phyloP scores from a whole-genome alignment of 2,797 vertebrate species.

The Novumbra hubbsi region DNA sequence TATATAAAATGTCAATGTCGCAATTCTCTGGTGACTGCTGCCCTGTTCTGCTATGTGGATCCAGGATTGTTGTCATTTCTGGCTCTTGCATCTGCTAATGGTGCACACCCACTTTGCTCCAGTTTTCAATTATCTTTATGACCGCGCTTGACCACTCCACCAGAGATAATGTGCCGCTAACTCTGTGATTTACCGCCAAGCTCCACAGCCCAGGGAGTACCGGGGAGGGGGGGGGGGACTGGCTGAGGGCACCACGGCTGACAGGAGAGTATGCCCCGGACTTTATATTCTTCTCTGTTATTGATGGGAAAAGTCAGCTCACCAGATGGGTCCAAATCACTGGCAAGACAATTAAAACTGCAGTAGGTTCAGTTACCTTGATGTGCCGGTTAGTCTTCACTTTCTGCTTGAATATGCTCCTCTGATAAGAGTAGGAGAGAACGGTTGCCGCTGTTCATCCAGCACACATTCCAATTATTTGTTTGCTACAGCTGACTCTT shows the following conservation, averaged over 20 bases:
- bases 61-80: background rate
- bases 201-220: background rate
- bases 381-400: background rate
- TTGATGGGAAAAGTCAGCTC: background rate
- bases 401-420: background rate
- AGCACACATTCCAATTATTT: background rate
- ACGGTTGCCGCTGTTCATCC: background rate
- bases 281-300: background rate
- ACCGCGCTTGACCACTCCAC: constrained; percentile 1
- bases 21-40: background rate
- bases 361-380: background rate
- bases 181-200: constrained; percentile 4
- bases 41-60: background rate
- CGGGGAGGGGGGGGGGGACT: background rate
- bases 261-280: background rate
- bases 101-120: background rate
- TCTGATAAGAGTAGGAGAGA: background rate
- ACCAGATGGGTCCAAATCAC: background rate
- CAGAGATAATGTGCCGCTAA: constrained; percentile 2
- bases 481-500: background rate
- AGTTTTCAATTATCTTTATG: constrained; percentile 15
- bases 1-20: background rate
- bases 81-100: background rate
- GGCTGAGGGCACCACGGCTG: too few relatives aligned
- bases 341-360: background rate